These are phyloP conservation scores for Epinephelus moara DNA, from an alignment of 2,113 vertebrate species.

Conservation along the genomic window DNA sequence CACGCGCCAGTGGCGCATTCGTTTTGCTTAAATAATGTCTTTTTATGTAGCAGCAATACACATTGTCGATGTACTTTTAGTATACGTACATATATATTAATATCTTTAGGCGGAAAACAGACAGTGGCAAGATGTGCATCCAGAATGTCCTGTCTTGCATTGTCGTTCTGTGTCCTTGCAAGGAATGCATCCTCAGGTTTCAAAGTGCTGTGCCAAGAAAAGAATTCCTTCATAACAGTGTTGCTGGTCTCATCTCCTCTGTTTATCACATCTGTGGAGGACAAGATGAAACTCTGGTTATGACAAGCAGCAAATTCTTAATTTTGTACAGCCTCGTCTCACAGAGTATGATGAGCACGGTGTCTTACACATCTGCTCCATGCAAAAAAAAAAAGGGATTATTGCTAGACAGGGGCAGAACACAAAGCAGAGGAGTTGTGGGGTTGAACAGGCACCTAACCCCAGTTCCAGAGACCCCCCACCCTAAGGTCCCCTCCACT, in stretches of 20 bases:
- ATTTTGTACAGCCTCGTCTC: background rate
- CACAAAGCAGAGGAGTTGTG: slow-evolving; percentile 2
- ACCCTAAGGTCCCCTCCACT: background rate
- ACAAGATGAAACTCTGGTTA: slow-evolving; percentile 44
- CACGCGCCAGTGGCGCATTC: slow-evolving; percentile 67
- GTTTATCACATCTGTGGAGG: slow-evolving; percentile 92
- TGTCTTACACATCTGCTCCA: background rate
- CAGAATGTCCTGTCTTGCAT: slow-evolving; percentile 46
- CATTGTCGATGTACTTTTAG: slow-evolving; percentile 62
- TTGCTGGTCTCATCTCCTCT: slow-evolving; percentile 90
- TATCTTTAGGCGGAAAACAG: slow-evolving; percentile 58
- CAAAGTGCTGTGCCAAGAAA: slow-evolving; percentile 93
- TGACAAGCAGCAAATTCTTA: background rate
- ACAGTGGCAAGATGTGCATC: slow-evolving; percentile 51
- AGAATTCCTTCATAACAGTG: slow-evolving; percentile 91
- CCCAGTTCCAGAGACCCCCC: background rate
- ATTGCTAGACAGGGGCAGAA: background rate
- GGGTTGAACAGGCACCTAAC: background rate
- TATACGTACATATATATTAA: slow-evolving; percentile 75
- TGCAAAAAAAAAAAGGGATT: background rate
- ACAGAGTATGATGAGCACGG: background rate
- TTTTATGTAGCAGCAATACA: slow-evolving; percentile 81
- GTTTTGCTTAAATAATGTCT: slow-evolving; percentile 66
- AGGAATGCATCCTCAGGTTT: slow-evolving; percentile 92
- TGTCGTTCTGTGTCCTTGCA: slow-evolving; percentile 79